Evolutionary conservation across 2,888 invertebrate genomes (phyloP).

Genomic region (Timema podura): DNA sequence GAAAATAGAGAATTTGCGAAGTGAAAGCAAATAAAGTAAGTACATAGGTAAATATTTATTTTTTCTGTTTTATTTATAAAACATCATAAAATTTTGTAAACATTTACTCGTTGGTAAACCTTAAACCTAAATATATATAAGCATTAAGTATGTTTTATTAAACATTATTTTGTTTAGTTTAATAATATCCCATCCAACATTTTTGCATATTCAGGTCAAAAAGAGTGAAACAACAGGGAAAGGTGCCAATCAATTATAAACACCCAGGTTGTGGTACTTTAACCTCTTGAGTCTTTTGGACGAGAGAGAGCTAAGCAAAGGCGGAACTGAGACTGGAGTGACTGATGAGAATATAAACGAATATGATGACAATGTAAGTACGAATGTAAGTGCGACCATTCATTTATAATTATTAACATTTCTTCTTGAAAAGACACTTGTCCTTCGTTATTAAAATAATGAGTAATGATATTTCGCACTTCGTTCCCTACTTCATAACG

Average conservation of each 20-base stretch:
- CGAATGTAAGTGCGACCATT: background rate
- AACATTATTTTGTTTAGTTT: background rate
- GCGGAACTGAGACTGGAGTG: too few relatives aligned
- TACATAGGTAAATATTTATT: background rate
- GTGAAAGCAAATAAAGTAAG: background rate
- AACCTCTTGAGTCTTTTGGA: too few relatives aligned
- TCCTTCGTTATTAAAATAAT: background rate
- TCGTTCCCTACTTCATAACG: background rate
- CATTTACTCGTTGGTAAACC: too few relatives aligned
- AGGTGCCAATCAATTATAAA: too few relatives aligned
- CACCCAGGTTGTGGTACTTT: too few relatives aligned
- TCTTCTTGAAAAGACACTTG: background rate
- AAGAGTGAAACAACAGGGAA: background rate
- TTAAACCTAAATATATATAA: background rate
- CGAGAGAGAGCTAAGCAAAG: too few relatives aligned
- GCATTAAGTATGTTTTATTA: background rate
- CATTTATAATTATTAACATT: background rate
- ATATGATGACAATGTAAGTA: background rate
- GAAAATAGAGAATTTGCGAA: background rate
- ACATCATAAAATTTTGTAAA: background rate
- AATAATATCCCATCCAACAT: too few relatives aligned
- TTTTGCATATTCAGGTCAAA: background rate
- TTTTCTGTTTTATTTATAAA: background rate
- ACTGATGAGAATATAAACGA: background rate
- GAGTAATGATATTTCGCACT: background rate